These are phyloP conservation scores for Oreortyx pictus DNA, from an alignment of 2,797 vertebrate genomes.

Conservation along the genomic window DNA sequence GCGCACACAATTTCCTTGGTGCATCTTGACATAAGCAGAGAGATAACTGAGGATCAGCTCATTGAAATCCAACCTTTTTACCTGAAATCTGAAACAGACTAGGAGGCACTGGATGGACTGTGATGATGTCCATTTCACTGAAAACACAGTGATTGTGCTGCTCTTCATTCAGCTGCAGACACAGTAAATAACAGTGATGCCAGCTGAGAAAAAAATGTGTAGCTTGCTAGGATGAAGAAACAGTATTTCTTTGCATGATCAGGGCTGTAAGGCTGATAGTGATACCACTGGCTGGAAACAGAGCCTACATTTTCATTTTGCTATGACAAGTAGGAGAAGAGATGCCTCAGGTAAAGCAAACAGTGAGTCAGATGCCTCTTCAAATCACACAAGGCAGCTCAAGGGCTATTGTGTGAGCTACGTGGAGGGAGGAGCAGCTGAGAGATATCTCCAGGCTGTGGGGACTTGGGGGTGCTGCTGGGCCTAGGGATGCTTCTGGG, in stretches of 20 bases:
- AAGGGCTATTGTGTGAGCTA: not conserved
- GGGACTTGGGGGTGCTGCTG: not conserved
- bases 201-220: not conserved
- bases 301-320: slow-evolving; percentile 1
- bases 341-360: slow-evolving; percentile 39
- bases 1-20: not conserved
- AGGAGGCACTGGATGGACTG: not conserved
- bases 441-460: not conserved
- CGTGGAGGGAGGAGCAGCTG: not conserved
- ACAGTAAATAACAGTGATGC: not conserved
- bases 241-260: not conserved
- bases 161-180: not conserved
- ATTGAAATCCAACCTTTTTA: not conserved
- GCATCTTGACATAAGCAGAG: not conserved
- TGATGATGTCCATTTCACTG: not conserved
- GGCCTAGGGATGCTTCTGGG: not conserved
- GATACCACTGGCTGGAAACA: slow-evolving; percentile 5
- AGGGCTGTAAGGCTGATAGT: not conserved
- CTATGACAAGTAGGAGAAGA: not conserved
- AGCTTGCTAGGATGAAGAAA: not conserved
- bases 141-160: not conserved
- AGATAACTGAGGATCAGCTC: not conserved
- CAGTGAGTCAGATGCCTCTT: slow-evolving; percentile 39
- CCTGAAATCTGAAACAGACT: not conserved
- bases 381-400: not conserved